phyloP scores from a whole-genome alignment of 2,888 invertebrate genomes.

The Tortrix viridana region DNA sequence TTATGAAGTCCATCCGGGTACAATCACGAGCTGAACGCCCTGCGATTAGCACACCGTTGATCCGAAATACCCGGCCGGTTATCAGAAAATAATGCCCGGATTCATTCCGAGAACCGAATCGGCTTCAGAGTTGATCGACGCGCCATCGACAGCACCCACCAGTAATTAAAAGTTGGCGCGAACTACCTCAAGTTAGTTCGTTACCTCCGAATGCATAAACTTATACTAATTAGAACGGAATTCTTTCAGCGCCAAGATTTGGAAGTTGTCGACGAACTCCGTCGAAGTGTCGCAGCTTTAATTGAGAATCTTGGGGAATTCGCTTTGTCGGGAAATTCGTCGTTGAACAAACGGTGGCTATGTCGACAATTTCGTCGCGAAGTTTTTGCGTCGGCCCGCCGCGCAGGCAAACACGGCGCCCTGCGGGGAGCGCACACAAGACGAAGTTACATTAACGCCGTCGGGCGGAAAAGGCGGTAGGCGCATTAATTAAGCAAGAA shows the following conservation, averaged over 20 bases:
- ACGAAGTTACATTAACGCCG: conserved; percentile 50
- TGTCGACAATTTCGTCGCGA: conserved; percentile 55
- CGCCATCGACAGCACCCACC: conserved; percentile 50
- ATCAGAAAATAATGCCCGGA: conserved; percentile 54
- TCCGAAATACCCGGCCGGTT: conserved; percentile 61
- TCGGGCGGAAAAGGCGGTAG: conserved; percentile 47
- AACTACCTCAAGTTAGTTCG: conserved; percentile 55
- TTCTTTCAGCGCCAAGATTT: conserved; percentile 79
- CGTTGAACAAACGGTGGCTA: conserved; percentile 63
- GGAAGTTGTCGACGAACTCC: conserved; percentile 62
- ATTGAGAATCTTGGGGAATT: conserved; percentile 80
- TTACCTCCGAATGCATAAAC: conserved; percentile 77
- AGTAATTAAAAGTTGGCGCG: conserved; percentile 76
- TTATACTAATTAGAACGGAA: conserved; percentile 80
- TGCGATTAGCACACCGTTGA: conserved; percentile 53
- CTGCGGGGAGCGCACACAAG: conserved; percentile 50
- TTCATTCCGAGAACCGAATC: conserved; percentile 37
- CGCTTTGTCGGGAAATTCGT: conserved; percentile 74
- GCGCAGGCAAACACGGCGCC: conserved; percentile 33
- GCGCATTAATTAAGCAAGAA: conserved; percentile 77
- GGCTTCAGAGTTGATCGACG: conserved; percentile 39
- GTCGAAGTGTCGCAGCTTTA: conserved; percentile 76
- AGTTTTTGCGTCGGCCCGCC: conserved; percentile 49
- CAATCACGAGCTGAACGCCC: conserved; percentile 46
- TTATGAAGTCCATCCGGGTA: conserved; percentile 50